Percentiles rank a stretch among this genome's conserved stretches.
phyloP scores from a whole-genome alignment of 2,888 invertebrate species.

The Himalopsyche kuldschensis region DNA sequence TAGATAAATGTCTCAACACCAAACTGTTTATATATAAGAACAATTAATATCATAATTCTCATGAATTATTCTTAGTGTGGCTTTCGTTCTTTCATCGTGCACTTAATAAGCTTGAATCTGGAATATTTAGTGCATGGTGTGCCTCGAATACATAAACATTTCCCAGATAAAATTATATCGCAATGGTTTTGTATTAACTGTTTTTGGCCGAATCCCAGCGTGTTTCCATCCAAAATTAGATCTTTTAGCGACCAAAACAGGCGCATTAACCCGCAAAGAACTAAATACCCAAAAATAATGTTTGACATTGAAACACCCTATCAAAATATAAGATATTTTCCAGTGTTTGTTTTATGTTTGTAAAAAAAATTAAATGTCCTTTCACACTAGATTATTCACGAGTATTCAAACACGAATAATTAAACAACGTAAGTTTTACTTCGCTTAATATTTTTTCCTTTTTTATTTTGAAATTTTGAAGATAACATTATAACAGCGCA shows the following conservation, averaged over 20 bases:
- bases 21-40: too few relatives aligned
- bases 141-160: neutral
- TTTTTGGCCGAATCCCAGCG: constrained; percentile 20
- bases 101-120: too few relatives aligned
- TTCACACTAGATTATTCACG: too few relatives aligned
- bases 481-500: too few relatives aligned
- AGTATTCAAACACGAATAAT: too few relatives aligned
- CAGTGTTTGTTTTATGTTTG: neutral
- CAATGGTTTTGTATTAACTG: neutral
- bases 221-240: constrained; percentile 1
- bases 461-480: too few relatives aligned
- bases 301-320: neutral
- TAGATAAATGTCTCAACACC: too few relatives aligned
- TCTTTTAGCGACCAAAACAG: constrained; percentile 7
- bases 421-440: too few relatives aligned
- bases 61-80: too few relatives aligned
- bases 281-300: neutral
- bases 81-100: too few relatives aligned
- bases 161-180: neutral
- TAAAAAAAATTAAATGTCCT: neutral
- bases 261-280: constrained; percentile 14
- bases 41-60: too few relatives aligned
- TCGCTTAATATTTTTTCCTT: too few relatives aligned
- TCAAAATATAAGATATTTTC: neutral
- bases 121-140: neutral